Conservation (phyloP, 2,797 vertebrate genomes). For the Kryptolebias ocellatus region DNA sequence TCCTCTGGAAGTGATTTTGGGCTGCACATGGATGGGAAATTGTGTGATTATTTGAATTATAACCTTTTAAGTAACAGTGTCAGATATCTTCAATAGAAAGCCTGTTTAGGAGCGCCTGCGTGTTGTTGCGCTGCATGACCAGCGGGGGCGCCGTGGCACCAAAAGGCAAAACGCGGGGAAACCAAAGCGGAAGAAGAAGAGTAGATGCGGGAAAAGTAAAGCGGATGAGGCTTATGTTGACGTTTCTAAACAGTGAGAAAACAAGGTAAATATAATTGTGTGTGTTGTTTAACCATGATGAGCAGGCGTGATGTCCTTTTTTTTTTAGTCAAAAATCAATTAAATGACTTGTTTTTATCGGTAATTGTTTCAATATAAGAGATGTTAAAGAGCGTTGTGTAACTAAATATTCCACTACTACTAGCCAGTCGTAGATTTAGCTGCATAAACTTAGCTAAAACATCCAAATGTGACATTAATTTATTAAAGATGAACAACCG, state of each 20-base stretch:
- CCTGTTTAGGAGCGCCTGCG: neutral
- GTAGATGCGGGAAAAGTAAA: conserved; percentile 83
- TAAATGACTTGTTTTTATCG: neutral
- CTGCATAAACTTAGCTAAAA: neutral
- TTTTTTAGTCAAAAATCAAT: neutral
- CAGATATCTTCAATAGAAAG: no score
- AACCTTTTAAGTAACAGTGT: no score
- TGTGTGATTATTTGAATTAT: no score
- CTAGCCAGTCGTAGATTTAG: neutral
- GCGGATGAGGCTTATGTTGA: neutral
- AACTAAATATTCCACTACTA: neutral
- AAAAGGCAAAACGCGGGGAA: rapidly evolving
- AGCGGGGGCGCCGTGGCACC: conserved; percentile 20
- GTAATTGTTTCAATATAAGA: neutral
- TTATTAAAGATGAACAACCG: neutral
- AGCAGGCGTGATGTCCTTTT: rapidly evolving
- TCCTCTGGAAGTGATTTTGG: no score
- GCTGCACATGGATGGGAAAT: no score
- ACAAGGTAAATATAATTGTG: neutral
- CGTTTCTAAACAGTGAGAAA: neutral
- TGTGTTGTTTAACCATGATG: rapidly evolving
- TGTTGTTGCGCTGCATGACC: rapidly evolving
- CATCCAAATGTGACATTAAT: neutral
- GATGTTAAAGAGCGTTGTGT: neutral
- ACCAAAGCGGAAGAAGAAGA: conserved; percentile 56